These are phyloP conservation scores for Formica selysi DNA, from an alignment of 1,140 invertebrate species.

Conservation along the genomic window DNA sequence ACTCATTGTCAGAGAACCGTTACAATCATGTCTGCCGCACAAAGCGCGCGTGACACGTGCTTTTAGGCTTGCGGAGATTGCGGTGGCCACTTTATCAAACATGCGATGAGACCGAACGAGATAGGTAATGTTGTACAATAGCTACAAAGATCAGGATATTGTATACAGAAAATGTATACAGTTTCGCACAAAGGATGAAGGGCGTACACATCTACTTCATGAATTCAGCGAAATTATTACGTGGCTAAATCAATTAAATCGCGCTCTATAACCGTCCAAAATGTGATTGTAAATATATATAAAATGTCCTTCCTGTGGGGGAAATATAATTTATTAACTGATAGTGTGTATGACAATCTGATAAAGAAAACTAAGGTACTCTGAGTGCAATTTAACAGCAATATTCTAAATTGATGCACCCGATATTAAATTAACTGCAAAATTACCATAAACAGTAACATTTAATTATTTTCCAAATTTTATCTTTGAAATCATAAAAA, in stretches of 20 bases:
- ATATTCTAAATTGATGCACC: neutral
- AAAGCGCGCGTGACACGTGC: neutral
- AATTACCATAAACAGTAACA: neutral
- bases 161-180: conserved; percentile 23
- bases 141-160: conserved; percentile 51
- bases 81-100: conserved; percentile 20
- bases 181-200: conserved; percentile 35
- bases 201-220: neutral
- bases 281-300: neutral
- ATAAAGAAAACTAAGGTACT: neutral
- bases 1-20: neutral
- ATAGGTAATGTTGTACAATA: neutral
- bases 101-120: neutral
- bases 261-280: neutral
- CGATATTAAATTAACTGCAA: conserved; percentile 19
- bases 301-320: neutral
- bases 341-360: neutral
- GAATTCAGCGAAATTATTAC: neutral
- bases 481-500: conserved; percentile 17
- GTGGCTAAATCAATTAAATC: conserved; percentile 16
- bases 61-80: conserved; percentile 7
- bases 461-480: neutral
- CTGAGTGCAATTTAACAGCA: neutral
- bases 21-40: neutral
- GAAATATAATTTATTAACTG: conserved; percentile 9